Evolutionary conservation across 2,888 invertebrate species (phyloP), one percentile per base, ranked within the genome.

Genomic region (Eumerus sabulonum): DNA sequence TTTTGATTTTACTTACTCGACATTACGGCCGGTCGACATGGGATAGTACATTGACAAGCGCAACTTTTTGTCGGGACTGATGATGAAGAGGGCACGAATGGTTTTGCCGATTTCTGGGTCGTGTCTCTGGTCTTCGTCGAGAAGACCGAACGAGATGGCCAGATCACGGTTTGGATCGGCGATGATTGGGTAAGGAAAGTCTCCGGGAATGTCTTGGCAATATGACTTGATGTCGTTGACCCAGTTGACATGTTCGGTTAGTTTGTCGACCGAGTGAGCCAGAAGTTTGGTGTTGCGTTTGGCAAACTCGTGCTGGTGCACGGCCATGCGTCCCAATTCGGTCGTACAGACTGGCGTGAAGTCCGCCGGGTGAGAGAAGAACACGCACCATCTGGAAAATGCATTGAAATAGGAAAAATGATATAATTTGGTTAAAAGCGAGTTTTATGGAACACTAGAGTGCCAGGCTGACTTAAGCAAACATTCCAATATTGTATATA

Each of bases 281-380:
- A 96, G 88, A 53, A 96, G 89, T 87, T 96, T 95, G 5, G 93
- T 92, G 83, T 92, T 92, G 16, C 95, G 90, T 84, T 93, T 93
- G 38, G 90, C 88, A 85, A 96, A 96, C 84, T 93, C 91, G 0
- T 92, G 91, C 62, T 90, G 88, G 84, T 95, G 92, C 13, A 93
- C 92, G 1, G 94, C 94, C 60, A 94, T 92, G 50, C 93, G 90
- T 1, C 94, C 95, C 83, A 97, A 89, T 88, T 96, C 96, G 0
- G 96, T 96, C 5, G 96, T 97, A 86, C 96, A 97, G 0, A 96
- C 96, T 0, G 96, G 96, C 0, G 96, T 97, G 87, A 94, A 97
- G 88, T 96, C 96, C 9, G 94, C 93, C 0, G 96, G 96, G 87
- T 96, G 96, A 0, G 96, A 96, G 87, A 96, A 96, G 18, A 96